Base-by-base conservation (phyloP, 2,113 vertebrate genomes). In the Aldabrachelys gigantea region DNA sequence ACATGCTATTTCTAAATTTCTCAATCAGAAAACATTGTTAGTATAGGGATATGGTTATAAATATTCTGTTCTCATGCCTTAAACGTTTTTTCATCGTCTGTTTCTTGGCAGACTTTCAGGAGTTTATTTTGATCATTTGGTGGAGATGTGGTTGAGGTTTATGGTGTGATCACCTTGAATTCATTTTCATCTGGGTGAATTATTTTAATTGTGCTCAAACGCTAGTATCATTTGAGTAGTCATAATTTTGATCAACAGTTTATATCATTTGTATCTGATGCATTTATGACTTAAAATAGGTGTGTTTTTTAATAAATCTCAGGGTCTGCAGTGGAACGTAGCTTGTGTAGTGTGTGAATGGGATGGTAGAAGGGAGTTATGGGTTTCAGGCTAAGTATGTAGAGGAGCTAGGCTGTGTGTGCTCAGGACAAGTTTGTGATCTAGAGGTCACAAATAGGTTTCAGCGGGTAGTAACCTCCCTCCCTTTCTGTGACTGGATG, bases 171-270 rank as follows among this genome's bases (percentile, higher is more conserved):
- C 41, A 47, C 24, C 12, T 3, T 78, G 75, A 41, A 78, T 24
- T 78, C 25, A 78, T 78, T 44, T 78, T 41, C 24, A 47, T 44
- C 25, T 47, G 22, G 24, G 25, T 78, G 41, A 78, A 78, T 25
- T 41, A 78, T 92, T 89, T 53, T 80, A 81, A 72, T 65, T 65
- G 75, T 81, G 78, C 80, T 94, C 93, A 62, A 93, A 95, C 94
- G 44, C 69, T 80, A 80, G 0, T 91, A 79, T 7, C 72, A 86
- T 85, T 80, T 59, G 49, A 12, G 19, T n/a, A 92, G 91, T 82
- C 49, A 57, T 92, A 85, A 90, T 78, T 84, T 93, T 95, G 62
- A 88, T 88, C 90, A 91, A 53, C 6, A 1, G 10, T 80, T 8
- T 72, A 72, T 41, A 19, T 16, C 52, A 27, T 44, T 10, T 78